Conservation (phyloP, 2,113 vertebrate genomes). For the Leucoraja erinaceus region DNA sequence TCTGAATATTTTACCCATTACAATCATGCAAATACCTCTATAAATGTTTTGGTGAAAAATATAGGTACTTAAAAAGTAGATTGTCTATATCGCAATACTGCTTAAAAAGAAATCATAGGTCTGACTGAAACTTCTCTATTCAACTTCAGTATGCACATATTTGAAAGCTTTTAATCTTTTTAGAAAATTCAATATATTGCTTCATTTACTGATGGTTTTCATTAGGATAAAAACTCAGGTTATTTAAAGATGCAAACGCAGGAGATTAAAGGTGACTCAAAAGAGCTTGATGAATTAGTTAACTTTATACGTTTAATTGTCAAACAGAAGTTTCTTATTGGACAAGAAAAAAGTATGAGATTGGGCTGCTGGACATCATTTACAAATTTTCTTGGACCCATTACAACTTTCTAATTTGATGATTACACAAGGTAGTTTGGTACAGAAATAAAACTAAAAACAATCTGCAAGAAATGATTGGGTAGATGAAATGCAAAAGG, state of each 20-base stretch:
- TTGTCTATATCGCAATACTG: not conserved
- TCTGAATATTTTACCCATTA: not conserved
- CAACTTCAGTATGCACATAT: not conserved
- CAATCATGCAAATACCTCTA: too few species aligned
- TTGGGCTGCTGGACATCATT: not conserved
- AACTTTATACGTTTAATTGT: not conserved
- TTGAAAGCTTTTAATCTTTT: not conserved
- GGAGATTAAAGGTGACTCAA: not conserved
- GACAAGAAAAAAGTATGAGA: not conserved
- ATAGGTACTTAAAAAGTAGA: not conserved
- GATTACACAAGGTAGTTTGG: not conserved
- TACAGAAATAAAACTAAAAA: not conserved
- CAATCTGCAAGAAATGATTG: slow-evolving; percentile 8
- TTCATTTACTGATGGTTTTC: not conserved
- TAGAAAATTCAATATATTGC: not conserved
- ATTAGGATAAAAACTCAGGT: not conserved
- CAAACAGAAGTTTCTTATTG: not conserved
- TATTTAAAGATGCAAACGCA: not conserved
- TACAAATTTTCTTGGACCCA: not conserved
- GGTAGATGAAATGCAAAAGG: slow-evolving; percentile 16
- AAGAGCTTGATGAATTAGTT: not conserved
- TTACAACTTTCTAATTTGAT: not conserved
- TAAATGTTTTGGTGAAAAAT: not conserved
- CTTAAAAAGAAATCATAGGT: not conserved
- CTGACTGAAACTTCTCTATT: not conserved